Percentiles rank a stretch among this genome's conserved stretches.
Conservation (phyloP, 2,888 invertebrate species). For the Drosophila cracens region DNA sequence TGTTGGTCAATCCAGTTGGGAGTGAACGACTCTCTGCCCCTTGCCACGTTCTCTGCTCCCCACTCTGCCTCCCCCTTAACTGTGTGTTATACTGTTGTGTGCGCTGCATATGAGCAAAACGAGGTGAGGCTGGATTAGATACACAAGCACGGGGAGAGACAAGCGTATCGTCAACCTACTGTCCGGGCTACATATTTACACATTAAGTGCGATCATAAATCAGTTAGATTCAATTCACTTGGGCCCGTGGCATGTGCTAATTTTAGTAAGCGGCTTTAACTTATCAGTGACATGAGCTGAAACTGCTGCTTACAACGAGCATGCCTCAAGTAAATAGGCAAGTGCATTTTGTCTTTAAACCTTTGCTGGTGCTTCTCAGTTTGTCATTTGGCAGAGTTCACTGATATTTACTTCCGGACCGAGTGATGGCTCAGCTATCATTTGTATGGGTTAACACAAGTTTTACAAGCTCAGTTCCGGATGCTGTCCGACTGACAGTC, state of each 20-base stretch:
- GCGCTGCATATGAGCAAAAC: slow-evolving; percentile 56
- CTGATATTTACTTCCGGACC: slow-evolving; percentile 2
- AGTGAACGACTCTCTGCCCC: neutral
- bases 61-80: neutral
- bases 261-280: slow-evolving; percentile 41
- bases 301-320: neutral
- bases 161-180: slow-evolving; percentile 38
- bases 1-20: slow-evolving; percentile 49
- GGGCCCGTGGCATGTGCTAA: slow-evolving; percentile 69
- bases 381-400: neutral
- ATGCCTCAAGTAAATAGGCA: neutral
- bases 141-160: slow-evolving; percentile 6
- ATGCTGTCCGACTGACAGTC: slow-evolving; percentile 21
- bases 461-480: slow-evolving; percentile 11
- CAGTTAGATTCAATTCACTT: slow-evolving; percentile 81
- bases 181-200: slow-evolving; percentile 65
- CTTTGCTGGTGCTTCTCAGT: neutral
- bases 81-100: slow-evolving; percentile 18
- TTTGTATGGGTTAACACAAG: slow-evolving; percentile 12
- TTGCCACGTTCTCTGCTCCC: neutral
- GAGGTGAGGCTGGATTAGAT: slow-evolving; percentile 27
- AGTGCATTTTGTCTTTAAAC: neutral
- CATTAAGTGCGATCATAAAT: slow-evolving; percentile 82
- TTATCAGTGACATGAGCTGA: slow-evolving; percentile 13
- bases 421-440: slow-evolving; percentile 17